A percentile compares a stretch with the other conserved stretches of the same genome.
Evolutionary conservation across 2,113 vertebrate species (phyloP).

Genomic region (Cyanocitta stelleri): DNA sequence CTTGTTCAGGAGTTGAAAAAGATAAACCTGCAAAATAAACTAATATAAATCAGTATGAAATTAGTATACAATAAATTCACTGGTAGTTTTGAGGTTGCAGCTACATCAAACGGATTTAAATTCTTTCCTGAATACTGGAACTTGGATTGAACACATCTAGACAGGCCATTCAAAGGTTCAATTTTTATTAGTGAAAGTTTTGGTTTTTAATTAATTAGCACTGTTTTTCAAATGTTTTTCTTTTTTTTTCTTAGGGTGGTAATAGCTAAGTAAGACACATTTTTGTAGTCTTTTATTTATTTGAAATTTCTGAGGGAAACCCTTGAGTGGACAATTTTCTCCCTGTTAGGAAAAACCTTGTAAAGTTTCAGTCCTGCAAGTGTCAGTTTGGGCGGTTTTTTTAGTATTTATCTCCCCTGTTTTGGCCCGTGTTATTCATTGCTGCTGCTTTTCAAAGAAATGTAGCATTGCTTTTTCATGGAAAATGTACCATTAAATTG

Average conservation of each 20-base stretch:
- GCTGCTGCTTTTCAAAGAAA: neutral
- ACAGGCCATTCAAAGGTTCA: neutral
- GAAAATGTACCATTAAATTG: slow-evolving; percentile 42
- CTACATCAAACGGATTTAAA: neutral
- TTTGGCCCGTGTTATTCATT: neutral
- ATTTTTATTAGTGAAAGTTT: neutral
- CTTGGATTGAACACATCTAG: neutral
- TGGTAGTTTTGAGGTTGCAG: neutral
- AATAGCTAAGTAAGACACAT: neutral
- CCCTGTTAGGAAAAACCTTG: neutral
- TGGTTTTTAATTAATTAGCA: neutral
- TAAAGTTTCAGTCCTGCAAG: neutral
- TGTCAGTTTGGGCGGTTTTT: fast-evolving
- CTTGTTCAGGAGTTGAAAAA: neutral
- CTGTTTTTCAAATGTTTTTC: neutral
- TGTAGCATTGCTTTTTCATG: neutral
- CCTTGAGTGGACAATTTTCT: neutral
- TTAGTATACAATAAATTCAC: neutral
- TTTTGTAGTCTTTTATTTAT: neutral
- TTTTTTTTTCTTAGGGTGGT: neutral
- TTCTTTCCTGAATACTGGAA: neutral
- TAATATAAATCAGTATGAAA: neutral
- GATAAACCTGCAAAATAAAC: neutral
- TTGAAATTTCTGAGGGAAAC: neutral
- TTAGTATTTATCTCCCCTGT: neutral